Percentiles rank a stretch among this genome's conserved stretches.
phyloP scores from a whole-genome alignment of 2,888 invertebrate species.

The Aspidapion aeneum region DNA sequence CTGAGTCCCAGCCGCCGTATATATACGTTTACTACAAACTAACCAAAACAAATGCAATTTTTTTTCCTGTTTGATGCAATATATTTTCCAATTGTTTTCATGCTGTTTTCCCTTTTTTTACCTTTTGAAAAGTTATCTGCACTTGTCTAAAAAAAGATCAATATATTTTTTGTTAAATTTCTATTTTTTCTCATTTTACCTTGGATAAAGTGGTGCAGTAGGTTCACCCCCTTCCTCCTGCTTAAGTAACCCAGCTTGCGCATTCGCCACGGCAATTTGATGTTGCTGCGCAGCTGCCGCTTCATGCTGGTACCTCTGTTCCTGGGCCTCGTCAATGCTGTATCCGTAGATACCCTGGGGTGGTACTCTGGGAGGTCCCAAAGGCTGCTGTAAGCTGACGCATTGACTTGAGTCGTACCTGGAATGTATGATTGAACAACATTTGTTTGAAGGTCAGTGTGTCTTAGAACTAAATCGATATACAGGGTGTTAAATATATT shows the following conservation, averaged over 20 bases:
- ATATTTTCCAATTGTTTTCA: no score
- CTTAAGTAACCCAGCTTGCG: constrained; percentile 63
- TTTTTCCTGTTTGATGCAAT: no score
- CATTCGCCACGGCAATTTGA: constrained; percentile 51
- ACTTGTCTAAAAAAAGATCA: no score
- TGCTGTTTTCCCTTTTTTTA: no score
- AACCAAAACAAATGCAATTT: no score
- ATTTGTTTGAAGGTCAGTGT: no score
- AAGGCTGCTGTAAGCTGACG: constrained; percentile 49
- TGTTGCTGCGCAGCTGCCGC: constrained; percentile 49
- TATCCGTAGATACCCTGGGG: constrained; percentile 60
- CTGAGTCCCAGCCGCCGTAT: no score
- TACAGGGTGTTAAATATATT: neutral
- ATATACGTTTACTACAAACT: no score
- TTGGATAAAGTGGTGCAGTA: constrained; percentile 71
- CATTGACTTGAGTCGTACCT: constrained; percentile 57
- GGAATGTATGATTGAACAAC: constrained; percentile 50
- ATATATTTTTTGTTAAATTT: no score
- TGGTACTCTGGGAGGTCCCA: constrained; percentile 48
- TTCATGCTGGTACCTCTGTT: constrained; percentile 51
- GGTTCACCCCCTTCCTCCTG: constrained; percentile 69
- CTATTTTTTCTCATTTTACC: no score
- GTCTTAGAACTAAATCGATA: neutral
- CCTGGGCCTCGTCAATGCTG: constrained; percentile 58
- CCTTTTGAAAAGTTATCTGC: no score